Evolutionary conservation across 1,140 invertebrate species (phyloP).

Genomic region (Rhagoletis zephyria): DNA sequence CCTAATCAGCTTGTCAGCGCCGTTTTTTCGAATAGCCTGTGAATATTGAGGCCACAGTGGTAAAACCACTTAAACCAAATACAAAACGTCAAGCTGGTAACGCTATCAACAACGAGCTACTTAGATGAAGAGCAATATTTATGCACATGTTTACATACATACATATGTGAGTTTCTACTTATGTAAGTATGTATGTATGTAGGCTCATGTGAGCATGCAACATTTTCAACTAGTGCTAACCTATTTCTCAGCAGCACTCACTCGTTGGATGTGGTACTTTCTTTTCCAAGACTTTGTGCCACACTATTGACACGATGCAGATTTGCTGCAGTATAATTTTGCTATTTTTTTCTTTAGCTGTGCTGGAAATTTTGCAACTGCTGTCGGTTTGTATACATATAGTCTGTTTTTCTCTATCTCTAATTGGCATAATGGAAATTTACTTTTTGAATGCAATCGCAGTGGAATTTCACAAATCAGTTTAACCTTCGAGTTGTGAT

Average conservation of each 20-base stretch:
- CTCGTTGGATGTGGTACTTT: not conserved
- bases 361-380: not conserved
- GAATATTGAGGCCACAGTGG: not conserved
- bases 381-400: not conserved
- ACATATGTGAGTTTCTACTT: not conserved
- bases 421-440: no score
- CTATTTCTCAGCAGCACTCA: not conserved
- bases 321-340: conserved; percentile 4
- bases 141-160: no score
- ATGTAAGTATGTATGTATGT: not conserved
- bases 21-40: not conserved
- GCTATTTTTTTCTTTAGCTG: not conserved
- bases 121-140: not conserved
- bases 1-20: conserved; percentile 8
- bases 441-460: no score
- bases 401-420: no score
- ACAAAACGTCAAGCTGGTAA: not conserved
- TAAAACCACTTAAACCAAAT: not conserved
- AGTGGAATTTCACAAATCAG: no score
- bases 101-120: not conserved
- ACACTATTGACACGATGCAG: not conserved
- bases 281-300: not conserved
- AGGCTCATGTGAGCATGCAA: not conserved
- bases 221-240: not conserved
- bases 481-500: no score